Conservation (phyloP, 1,140 invertebrate genomes). For the Temnothorax curvispinosus region DNA sequence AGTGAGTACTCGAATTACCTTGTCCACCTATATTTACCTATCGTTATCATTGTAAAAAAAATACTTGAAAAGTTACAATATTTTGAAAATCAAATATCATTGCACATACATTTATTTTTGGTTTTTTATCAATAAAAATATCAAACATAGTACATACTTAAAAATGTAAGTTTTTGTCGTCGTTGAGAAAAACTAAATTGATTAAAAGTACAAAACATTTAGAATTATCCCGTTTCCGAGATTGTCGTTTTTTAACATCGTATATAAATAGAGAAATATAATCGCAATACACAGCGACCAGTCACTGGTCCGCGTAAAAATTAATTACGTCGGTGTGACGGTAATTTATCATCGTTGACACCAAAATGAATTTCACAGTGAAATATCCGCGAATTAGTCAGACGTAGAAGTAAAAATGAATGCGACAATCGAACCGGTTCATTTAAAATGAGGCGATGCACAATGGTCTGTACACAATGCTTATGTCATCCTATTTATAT, state of each 20-base stretch:
- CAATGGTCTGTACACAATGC: neutral
- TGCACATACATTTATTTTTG: neutral
- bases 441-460: neutral
- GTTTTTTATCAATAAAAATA: neutral
- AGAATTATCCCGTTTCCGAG: neutral
- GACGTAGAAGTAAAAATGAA: constrained; percentile 14
- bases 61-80: neutral
- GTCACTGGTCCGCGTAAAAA: neutral
- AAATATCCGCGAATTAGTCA: constrained; percentile 36
- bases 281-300: neutral
- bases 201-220: neutral
- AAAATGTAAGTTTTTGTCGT: neutral
- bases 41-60: neutral
- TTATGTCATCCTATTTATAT: constrained; percentile 29
- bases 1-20: constrained; percentile 6
- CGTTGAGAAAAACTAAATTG: neutral
- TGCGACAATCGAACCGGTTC: constrained; percentile 4
- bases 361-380: constrained; percentile 32
- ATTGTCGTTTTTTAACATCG: neutral
- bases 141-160: neutral
- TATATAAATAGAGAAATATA: constrained; percentile 7
- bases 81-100: neutral
- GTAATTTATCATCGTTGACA: constrained; percentile 23
- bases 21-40: neutral
- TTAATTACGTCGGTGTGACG: constrained; percentile 14